Conservation (phyloP, 2,797 vertebrate species). For the Mormyrus hasselquistii region DNA sequence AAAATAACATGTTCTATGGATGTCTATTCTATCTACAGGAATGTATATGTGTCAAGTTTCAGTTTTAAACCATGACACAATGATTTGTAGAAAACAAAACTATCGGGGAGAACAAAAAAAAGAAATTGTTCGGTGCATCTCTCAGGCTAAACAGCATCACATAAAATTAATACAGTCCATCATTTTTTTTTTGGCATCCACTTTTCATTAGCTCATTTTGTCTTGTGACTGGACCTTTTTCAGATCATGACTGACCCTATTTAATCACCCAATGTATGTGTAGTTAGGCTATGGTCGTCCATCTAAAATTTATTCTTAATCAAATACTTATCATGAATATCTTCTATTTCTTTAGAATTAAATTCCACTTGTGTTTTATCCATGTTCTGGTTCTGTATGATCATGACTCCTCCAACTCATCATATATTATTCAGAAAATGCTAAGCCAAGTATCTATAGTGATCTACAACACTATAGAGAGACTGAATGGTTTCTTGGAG, state of each 20-base stretch:
- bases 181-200: not conserved
- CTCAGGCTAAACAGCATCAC: constrained; percentile 4
- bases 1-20: not conserved
- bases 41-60: not conserved
- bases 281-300: not conserved
- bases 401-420: not conserved
- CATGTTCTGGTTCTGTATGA: not conserved
- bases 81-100: not conserved
- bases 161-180: not conserved
- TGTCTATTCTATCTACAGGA: not conserved
- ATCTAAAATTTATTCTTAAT: not conserved
- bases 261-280: not conserved
- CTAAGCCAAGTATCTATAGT: constrained; percentile 9
- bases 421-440: not conserved
- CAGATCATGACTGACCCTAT: not conserved
- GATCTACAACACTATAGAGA: not conserved
- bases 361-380: not conserved
- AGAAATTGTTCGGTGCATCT: not conserved
- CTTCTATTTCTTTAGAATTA: not conserved
- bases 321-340: not conserved
- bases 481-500: constrained; percentile 23
- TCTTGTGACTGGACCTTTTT: not conserved
- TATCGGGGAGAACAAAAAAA: not conserved
- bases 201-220: not conserved
- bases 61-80: not conserved